Conservation (phyloP, 2,113 vertebrate genomes). For the Ariopsis seemanni region DNA sequence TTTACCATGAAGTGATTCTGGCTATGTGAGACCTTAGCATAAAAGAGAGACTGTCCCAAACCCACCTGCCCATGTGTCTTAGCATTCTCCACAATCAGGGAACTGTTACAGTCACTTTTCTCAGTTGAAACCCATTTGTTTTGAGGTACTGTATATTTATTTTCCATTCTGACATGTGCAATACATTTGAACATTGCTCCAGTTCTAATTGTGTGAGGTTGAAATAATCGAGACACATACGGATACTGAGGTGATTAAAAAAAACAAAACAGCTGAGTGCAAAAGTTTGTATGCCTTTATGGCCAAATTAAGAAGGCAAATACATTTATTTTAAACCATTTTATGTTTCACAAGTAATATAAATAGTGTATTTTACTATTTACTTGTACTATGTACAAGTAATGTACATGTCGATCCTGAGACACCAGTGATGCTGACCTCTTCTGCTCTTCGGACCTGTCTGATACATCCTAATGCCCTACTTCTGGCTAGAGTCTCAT, state of each 20-base stretch:
- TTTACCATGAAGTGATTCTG: no score
- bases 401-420: no score
- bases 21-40: no score
- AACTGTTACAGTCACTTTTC: slow-evolving; percentile 7
- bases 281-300: not conserved
- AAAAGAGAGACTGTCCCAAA: no score
- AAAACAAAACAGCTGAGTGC: no score
- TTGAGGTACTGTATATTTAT: not conserved
- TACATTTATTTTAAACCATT: not conserved
- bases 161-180: not conserved
- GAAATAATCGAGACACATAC: not conserved
- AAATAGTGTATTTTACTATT: not conserved
- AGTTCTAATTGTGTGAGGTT: not conserved
- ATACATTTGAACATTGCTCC: not conserved
- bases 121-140: slow-evolving; percentile 14
- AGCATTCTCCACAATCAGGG: no score
- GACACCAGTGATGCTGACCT: no score
- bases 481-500: no score
- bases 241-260: not conserved
- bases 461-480: no score
- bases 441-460: no score
- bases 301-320: not conserved
- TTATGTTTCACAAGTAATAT: not conserved
- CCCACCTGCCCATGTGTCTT: no score
- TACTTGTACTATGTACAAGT: no score